A percentile compares a stretch with the other conserved stretches of the same genome.
These are phyloP conservation scores for Agrotis puta DNA, from an alignment of 2,888 invertebrate species.

Conservation along the genomic window DNA sequence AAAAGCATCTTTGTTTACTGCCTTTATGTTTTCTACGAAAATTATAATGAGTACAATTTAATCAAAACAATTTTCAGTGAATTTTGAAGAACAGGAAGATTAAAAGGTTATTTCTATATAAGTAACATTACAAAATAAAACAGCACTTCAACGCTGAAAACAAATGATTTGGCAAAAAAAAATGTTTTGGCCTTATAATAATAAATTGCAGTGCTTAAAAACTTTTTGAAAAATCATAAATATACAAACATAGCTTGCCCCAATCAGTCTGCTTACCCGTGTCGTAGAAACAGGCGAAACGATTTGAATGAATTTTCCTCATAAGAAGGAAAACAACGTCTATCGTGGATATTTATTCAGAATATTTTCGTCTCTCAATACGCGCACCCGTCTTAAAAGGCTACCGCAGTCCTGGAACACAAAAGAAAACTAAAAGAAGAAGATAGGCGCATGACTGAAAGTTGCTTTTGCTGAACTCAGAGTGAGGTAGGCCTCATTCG, in stretches of 20 bases:
- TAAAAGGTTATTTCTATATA: no score
- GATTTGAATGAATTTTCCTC: conserved; percentile 26
- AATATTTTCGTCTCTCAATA: conserved; percentile 4
- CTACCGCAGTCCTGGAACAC: no score
- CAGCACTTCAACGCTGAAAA: no score
- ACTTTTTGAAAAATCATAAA: no score
- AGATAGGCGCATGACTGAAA: no score
- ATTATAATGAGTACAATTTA: neutral
- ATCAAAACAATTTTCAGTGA: neutral
- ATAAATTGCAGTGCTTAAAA: no score
- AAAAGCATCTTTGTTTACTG: neutral
- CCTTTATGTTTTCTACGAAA: neutral
- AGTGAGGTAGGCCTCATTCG: no score
- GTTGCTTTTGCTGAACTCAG: no score
- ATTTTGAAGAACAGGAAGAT: neutral
- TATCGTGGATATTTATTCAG: conserved; percentile 14
- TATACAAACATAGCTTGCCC: no score
- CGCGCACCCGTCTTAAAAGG: conserved; percentile 2
- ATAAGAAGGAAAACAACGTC: conserved; percentile 2
- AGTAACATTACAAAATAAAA: neutral
- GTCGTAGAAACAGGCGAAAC: neutral
- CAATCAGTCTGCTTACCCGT: neutral
- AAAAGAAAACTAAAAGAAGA: no score
- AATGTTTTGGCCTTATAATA: no score
- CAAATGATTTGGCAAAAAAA: no score